phyloP scores from a whole-genome alignment of 2,113 vertebrate genomes.

The Stegastes partitus region DNA sequence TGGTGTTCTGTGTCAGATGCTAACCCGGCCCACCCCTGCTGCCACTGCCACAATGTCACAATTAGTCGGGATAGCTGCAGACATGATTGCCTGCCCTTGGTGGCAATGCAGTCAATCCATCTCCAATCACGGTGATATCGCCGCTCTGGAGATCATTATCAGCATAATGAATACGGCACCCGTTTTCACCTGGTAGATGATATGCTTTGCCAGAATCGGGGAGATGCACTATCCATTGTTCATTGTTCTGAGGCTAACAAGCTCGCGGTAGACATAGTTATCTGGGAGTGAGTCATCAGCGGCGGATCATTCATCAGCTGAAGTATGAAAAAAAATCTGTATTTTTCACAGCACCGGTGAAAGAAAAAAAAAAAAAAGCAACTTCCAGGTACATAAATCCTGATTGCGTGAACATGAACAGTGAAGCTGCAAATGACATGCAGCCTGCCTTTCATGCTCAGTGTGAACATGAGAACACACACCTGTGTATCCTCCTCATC shows the following conservation, averaged over 20 bases:
- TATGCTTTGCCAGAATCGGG: slow-evolving; percentile 28
- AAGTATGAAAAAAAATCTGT: slow-evolving; percentile 7
- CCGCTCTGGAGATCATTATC: slow-evolving; percentile 63
- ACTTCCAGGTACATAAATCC: neutral
- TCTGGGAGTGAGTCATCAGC: slow-evolving; percentile 25
- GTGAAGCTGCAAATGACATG: slow-evolving; percentile 11
- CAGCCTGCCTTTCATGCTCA: slow-evolving; percentile 36
- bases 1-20: slow-evolving; percentile 68
- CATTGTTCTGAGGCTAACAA: slow-evolving; percentile 23
- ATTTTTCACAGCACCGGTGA: neutral
- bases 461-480: slow-evolving; percentile 25
- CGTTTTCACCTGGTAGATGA: slow-evolving; percentile 50
- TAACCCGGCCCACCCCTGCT: slow-evolving; percentile 71
- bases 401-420: slow-evolving; percentile 25
- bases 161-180: slow-evolving; percentile 52
- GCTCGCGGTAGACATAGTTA: slow-evolving; percentile 14
- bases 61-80: slow-evolving; percentile 71
- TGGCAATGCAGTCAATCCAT: slow-evolving; percentile 56
- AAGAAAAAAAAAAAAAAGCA: neutral
- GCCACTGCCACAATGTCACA: slow-evolving; percentile 68
- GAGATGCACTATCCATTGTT: slow-evolving; percentile 28
- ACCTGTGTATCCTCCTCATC: slow-evolving; percentile 4
- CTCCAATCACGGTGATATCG: slow-evolving; percentile 59
- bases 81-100: slow-evolving; percentile 65
- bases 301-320: neutral